A percentile compares a stretch with the other conserved stretches of the same genome.
Evolutionary conservation across 1,140 invertebrate species (phyloP).

Genomic region (Drosophila lacertosa): DNA sequence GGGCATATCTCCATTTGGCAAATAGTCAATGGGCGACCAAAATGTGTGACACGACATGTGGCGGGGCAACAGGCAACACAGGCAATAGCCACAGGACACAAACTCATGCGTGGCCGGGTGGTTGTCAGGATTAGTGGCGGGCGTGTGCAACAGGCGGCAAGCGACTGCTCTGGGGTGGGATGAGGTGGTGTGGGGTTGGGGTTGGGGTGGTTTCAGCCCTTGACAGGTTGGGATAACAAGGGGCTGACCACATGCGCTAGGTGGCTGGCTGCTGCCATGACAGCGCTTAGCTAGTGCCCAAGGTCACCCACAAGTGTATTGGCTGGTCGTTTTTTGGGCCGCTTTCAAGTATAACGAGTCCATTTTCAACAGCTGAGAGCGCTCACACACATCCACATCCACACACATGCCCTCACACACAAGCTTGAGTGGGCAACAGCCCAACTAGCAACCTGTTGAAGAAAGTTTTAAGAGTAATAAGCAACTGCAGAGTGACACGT

Average conservation of each 20-base stretch:
- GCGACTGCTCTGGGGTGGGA: background rate
- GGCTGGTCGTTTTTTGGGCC: background rate
- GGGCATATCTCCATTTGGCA: constrained; percentile 4
- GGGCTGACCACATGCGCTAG: constrained; percentile 18
- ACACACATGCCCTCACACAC: background rate
- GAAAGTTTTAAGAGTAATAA: constrained; percentile 54
- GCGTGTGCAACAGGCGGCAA: constrained; percentile 35
- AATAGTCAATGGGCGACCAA: constrained; percentile 11
- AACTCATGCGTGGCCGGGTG: constrained; percentile 1
- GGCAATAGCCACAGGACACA: constrained; percentile 20
- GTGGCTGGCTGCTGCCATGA: constrained; percentile 60
- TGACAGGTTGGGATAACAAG: constrained; percentile 33
- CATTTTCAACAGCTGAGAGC: constrained; percentile 10
- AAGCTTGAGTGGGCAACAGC: background rate
- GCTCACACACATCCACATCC: constrained; percentile 13
- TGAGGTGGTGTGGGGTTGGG: too few relatives aligned
- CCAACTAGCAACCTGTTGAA: constrained; percentile 67
- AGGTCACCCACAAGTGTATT: constrained; percentile 51
- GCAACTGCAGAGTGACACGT: constrained; percentile 23
- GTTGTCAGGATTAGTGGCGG: constrained; percentile 42
- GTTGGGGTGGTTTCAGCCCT: constrained; percentile 10
- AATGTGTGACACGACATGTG: constrained; percentile 7
- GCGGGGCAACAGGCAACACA: constrained; percentile 22
- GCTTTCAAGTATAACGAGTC: background rate
- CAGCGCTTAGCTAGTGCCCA: constrained; percentile 71